Evolutionary conservation across 2,113 vertebrate species (phyloP).

Genomic region (Ceuthmochares aereus): DNA sequence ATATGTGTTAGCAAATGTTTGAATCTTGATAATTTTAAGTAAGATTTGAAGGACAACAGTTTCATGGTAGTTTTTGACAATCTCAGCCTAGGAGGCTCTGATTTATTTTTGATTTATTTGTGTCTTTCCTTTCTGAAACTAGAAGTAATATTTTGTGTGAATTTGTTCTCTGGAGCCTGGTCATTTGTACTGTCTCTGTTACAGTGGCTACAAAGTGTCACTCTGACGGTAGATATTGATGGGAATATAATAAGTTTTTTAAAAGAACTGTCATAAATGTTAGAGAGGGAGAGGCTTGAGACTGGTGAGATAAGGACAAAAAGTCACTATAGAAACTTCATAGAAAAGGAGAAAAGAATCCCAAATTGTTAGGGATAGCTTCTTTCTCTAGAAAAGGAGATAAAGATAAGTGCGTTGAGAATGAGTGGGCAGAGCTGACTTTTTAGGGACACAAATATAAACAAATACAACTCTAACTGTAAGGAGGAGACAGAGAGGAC

Average conservation of each 20-base stretch:
- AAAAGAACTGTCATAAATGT: constrained; percentile 16
- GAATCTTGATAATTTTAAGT: neutral
- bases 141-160: neutral
- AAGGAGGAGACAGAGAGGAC: neutral
- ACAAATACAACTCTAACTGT: neutral
- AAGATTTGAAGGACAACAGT: neutral
- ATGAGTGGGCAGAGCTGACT: neutral
- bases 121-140: neutral
- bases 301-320: constrained; percentile 12
- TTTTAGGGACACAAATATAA: neutral
- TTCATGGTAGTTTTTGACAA: neutral
- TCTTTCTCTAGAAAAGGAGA: neutral
- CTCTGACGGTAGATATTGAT: neutral
- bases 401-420: neutral
- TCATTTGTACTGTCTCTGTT: constrained; percentile 5
- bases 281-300: neutral
- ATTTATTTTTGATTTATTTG: neutral
- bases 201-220: neutral
- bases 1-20: neutral
- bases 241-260: constrained; percentile 31
- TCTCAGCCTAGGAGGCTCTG: neutral
- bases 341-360: neutral
- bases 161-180: neutral
- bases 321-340: neutral
- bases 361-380: neutral